These are phyloP conservation scores for Drosophila anomalata DNA, from an alignment of 2,888 invertebrate genomes.

Conservation along the genomic window DNA sequence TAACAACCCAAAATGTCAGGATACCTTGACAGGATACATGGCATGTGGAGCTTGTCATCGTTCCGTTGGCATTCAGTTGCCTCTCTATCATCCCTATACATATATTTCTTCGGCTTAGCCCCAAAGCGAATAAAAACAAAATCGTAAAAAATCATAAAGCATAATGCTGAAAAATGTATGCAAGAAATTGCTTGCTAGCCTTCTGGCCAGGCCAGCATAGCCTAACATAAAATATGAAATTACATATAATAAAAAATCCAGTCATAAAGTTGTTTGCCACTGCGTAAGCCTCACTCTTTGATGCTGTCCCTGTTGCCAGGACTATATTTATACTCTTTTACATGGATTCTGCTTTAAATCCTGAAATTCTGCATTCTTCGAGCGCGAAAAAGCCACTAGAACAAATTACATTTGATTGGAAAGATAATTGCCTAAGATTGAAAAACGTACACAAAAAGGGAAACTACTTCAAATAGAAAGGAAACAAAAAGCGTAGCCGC, in stretches of 20 bases:
- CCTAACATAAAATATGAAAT: slow-evolving; percentile 71
- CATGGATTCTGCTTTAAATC: neutral
- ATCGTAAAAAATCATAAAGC: slow-evolving; percentile 71
- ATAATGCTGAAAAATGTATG: slow-evolving; percentile 73
- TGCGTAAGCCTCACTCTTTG: slow-evolving; percentile 43
- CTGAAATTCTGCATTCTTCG: slow-evolving; percentile 9
- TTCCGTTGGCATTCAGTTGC: slow-evolving; percentile 53
- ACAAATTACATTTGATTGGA: slow-evolving; percentile 57
- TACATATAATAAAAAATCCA: slow-evolving; percentile 72
- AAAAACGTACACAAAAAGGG: neutral
- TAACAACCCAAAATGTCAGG: slow-evolving; percentile 58
- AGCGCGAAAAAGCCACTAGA: slow-evolving; percentile 35
- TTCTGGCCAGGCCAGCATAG: slow-evolving; percentile 46
- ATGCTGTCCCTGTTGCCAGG: slow-evolving; percentile 9
- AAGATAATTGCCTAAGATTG: neutral
- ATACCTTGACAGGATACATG: slow-evolving; percentile 63
- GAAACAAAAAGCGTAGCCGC: too few relatives aligned
- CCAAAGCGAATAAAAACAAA: slow-evolving; percentile 57
- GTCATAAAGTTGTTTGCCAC: slow-evolving; percentile 66
- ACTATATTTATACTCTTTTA: slow-evolving; percentile 12
- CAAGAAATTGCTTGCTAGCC: slow-evolving; percentile 60
- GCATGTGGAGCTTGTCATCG: slow-evolving; percentile 71
- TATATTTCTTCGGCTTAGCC: slow-evolving; percentile 27
- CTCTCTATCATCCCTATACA: slow-evolving; percentile 8
- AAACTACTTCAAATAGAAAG: too few relatives aligned